Percentiles rank a stretch among this genome's conserved stretches.
phyloP scores from a whole-genome alignment of 2,797 vertebrate genomes.

The Myiothlypis chrysogaster region DNA sequence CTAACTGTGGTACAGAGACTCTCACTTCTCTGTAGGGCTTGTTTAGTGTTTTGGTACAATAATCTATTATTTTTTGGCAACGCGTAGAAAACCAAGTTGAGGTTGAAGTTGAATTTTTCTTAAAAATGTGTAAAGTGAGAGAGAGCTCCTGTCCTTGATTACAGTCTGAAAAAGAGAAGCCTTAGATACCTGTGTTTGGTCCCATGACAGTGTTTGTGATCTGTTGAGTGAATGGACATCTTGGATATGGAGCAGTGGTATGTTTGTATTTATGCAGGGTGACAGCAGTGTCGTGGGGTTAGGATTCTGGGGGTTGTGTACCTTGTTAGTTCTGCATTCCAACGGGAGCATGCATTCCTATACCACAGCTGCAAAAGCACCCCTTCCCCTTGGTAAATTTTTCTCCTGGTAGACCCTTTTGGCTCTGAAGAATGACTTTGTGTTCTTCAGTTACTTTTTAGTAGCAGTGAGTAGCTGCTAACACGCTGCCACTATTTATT shows the following conservation, averaged over 20 bases:
- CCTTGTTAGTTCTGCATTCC: neutral
- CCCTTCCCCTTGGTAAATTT: no score
- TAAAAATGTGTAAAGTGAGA: neutral
- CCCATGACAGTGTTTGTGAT: fast-evolving
- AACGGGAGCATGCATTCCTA: fast-evolving
- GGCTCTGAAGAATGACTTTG: neutral
- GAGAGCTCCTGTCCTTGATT: neutral
- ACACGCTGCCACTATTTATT: fast-evolving
- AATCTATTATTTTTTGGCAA: neutral
- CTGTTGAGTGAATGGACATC: fast-evolving
- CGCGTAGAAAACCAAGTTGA: neutral
- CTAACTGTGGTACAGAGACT: neutral
- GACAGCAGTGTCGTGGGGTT: neutral
- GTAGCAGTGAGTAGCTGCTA: fast-evolving
- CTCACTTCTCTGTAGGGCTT: neutral
- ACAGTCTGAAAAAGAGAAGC: neutral
- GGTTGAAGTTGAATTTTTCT: neutral
- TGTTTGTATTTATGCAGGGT: fast-evolving
- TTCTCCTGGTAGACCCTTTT: neutral
- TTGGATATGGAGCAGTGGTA: neutral
- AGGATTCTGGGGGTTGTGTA: neutral
- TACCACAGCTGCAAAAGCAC: fast-evolving
- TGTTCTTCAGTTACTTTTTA: neutral
- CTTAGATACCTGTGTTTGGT: neutral
- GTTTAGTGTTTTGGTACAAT: neutral